These are phyloP conservation scores for Sebastes goodei DNA, from an alignment of 2,797 vertebrate species.

Conservation along the genomic window DNA sequence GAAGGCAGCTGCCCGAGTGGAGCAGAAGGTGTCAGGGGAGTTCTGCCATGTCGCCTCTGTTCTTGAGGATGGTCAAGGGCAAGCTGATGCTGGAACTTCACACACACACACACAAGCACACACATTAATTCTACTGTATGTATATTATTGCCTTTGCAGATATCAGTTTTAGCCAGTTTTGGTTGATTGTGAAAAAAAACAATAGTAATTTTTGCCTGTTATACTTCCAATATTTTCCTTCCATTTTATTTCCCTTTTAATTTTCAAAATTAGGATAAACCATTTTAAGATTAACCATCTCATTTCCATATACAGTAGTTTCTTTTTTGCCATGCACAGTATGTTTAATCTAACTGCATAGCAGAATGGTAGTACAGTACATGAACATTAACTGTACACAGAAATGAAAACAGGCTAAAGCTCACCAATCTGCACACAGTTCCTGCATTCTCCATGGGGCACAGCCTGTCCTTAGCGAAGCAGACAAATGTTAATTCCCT, in stretches of 20 bases:
- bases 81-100: slow-evolving; percentile 64
- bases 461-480: slow-evolving; percentile 79
- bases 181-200: background rate
- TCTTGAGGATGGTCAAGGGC: slow-evolving; percentile 90
- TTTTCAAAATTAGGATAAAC: background rate
- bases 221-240: background rate
- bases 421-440: slow-evolving; percentile 62
- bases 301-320: background rate
- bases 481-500: slow-evolving; percentile 85
- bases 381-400: slow-evolving; percentile 49
- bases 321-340: background rate
- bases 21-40: slow-evolving; percentile 84
- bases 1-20: slow-evolving; percentile 80
- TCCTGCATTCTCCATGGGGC: slow-evolving; percentile 70
- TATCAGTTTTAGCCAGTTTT: background rate
- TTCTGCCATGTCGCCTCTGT: slow-evolving; percentile 78
- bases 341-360: slow-evolving; percentile 8
- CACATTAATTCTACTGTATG: background rate
- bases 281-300: background rate
- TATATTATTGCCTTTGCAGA: background rate
- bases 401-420: slow-evolving; percentile 38
- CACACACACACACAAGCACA: slow-evolving; percentile 31
- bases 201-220: background rate
- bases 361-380: background rate
- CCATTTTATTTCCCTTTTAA: background rate